phyloP scores from a whole-genome alignment of 1,140 invertebrate genomes.

The Schmidtea mediterranea region DNA sequence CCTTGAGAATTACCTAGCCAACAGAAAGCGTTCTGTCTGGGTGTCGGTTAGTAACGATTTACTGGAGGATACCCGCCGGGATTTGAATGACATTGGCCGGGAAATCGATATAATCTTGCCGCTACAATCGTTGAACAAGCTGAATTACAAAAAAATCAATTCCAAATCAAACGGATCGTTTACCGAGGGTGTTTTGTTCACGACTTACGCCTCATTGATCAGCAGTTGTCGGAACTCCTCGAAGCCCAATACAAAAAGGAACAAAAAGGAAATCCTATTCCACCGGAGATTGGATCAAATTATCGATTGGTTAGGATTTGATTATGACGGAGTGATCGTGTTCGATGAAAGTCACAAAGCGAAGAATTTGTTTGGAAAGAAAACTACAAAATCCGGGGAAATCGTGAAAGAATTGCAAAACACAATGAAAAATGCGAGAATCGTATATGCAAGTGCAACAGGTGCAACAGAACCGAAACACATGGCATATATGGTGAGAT shows the following conservation, averaged over 20 bases:
- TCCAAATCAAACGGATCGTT: constrained; percentile 45
- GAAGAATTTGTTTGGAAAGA: constrained; percentile 89
- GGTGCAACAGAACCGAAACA: constrained; percentile 83
- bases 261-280: too few species aligned
- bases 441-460: constrained; percentile 93
- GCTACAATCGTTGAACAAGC: constrained; percentile 64
- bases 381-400: constrained; percentile 54
- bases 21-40: constrained; percentile 77
- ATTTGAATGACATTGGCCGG: constrained; percentile 78
- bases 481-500: constrained; percentile 95
- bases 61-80: constrained; percentile 84
- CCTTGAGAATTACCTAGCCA: constrained; percentile 78
- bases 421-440: constrained; percentile 65
- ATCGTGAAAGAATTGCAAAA: constrained; percentile 85
- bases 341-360: constrained; percentile 99
- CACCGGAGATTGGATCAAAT: constrained; percentile 54
- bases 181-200: constrained; percentile 83
- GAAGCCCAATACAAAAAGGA: constrained; percentile 73
- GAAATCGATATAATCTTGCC: constrained; percentile 39
- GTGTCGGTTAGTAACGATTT: constrained; percentile 92
- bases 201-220: constrained; percentile 87
- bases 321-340: constrained; percentile 76
- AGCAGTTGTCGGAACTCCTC: constrained; percentile 48
- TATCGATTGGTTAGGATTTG: constrained; percentile 79
- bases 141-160: constrained; percentile 14